These are phyloP conservation scores for Dichetophora obliterata DNA, from an alignment of 2,888 invertebrate species.

Conservation along the genomic window DNA sequence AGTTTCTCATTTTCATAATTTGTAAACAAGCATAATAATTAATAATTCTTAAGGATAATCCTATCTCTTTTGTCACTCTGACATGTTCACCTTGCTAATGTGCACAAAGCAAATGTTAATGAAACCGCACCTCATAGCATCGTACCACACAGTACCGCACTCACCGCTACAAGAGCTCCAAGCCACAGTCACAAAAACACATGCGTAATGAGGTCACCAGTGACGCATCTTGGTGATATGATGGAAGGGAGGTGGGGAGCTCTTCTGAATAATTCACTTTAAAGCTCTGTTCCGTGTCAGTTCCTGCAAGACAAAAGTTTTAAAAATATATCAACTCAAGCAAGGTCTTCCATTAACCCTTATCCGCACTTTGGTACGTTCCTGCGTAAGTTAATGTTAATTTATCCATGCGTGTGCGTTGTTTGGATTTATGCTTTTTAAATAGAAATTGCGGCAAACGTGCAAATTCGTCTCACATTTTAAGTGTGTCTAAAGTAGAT, in stretches of 20 bases:
- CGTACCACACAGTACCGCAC: conserved; percentile 31
- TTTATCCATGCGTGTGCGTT: no score
- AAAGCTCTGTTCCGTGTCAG: no score
- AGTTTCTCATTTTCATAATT: conserved; percentile 39
- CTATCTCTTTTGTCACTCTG: conserved; percentile 59
- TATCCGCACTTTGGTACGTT: no score
- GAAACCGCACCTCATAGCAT: conserved; percentile 21
- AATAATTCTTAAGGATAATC: conserved; percentile 62
- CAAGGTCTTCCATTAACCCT: no score
- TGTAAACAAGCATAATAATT: conserved; percentile 60
- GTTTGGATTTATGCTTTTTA: no score
- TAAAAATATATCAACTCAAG: no score
- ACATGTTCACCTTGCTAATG: conserved; percentile 44
- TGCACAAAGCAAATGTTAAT: conserved; percentile 6
- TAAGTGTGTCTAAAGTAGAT: no score
- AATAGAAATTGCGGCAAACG: no score
- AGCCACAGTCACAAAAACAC: neutral
- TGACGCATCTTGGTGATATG: neutral
- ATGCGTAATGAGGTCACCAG: neutral
- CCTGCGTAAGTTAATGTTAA: no score
- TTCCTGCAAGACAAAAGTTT: no score
- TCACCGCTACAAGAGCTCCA: neutral
- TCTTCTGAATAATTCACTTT: no score
- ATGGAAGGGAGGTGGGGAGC: neutral
- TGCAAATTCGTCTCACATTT: no score